Evolutionary conservation across 2,113 vertebrate genomes (phyloP), one percentile per base, ranked within the genome.

Genomic region (Myanophis thanlyinensis): DNA sequence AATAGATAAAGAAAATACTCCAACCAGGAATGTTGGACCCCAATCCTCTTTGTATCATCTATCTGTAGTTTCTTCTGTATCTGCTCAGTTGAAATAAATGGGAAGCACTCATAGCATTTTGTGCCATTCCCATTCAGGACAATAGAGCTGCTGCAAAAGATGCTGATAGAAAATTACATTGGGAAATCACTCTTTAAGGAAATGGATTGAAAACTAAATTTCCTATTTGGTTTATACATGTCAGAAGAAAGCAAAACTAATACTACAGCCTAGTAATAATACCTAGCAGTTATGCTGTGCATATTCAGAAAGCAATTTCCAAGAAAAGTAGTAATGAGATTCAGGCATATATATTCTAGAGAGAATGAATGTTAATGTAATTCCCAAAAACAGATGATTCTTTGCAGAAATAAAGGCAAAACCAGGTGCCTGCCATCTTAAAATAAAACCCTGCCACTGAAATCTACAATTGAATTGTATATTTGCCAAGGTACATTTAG

Each of bases 321-420:
- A 93, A 13, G 90, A 27, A 94, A 96, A 91, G 47, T 85, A 92
- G 47, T 93, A 92, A 91, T 93, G 56, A 73, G 47, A 94, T n/a
- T 5, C 1, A 73, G 89, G 93, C 27, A 5, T 5, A 85, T 25
- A 88, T 89, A 95, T 90, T 89, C 7, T 53, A 54, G 0, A 93
- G 88, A 92, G 73, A 59, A 2, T 90, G 93, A 94, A 91, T 93
- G 9, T 48, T 80, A 90, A 67, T 80, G 49, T 3, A 87, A 25
- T 5, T 62, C 1, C 91, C 90, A 73, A 25, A 11, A 84, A 12
- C 46, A 27, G 25, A 51, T 0, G 12, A 25, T 90, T 94, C 62
- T 85, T 11, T 89, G 25, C 44, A 48, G 56, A 86, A 89, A 23
- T 30, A 89, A 94, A 87, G 85, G 22, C 87, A 6, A 54, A 67